These are phyloP conservation scores for Bolinopsis microptera DNA, from an alignment of 37 sponge, comb jelly and placozoan genomes.

Conservation along the genomic window DNA sequence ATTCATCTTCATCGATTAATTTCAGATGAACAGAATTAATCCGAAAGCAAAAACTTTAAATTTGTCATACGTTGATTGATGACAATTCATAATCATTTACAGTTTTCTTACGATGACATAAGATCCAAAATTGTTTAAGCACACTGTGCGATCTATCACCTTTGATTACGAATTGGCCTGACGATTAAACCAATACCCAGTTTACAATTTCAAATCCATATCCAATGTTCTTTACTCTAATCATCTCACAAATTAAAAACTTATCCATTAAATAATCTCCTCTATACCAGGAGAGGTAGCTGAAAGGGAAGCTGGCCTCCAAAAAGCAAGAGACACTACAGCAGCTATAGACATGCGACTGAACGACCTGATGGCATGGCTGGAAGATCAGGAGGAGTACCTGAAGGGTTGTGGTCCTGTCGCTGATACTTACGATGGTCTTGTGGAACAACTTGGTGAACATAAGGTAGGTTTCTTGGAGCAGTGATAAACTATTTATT, in stretches of 20 bases:
- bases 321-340: constrained; percentile 66
- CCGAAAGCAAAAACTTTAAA: background rate
- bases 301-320: background rate
- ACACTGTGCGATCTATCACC: too few species aligned
- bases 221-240: too few species aligned
- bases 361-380: constrained; percentile 71
- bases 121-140: too few species aligned
- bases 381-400: constrained; percentile 67
- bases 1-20: background rate
- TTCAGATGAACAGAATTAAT: background rate
- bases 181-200: too few species aligned
- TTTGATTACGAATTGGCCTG: too few species aligned
- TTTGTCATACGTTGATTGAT: background rate
- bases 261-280: too few species aligned
- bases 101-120: too few species aligned
- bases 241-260: too few species aligned
- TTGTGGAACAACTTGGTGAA: constrained; percentile 80
- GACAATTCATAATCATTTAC: background rate
- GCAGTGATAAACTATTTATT: too few species aligned
- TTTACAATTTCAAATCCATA: too few species aligned
- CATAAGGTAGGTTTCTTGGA: constrained; percentile 68
- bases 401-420: constrained; percentile 70
- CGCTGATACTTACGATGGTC: constrained; percentile 68
- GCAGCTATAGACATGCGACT: constrained; percentile 68
- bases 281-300: constrained; percentile 42